Conservation (phyloP, 1,140 invertebrate genomes). For the Pseudomyrmex gracilis region DNA sequence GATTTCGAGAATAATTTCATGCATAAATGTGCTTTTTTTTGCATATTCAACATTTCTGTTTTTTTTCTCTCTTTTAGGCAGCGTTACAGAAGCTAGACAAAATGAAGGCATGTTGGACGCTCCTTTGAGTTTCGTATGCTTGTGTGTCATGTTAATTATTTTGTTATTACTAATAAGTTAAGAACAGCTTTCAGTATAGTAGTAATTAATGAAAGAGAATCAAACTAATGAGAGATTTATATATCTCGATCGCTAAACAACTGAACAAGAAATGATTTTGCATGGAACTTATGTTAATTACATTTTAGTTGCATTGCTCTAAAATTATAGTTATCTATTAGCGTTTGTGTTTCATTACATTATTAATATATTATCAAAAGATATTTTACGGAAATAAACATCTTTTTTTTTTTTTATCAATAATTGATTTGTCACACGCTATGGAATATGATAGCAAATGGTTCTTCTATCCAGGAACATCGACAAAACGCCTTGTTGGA, state of each 20-base stretch:
- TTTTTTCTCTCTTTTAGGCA: slow-evolving; percentile 86
- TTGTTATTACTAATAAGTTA: slow-evolving; percentile 59
- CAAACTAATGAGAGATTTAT: background rate
- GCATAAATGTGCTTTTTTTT: slow-evolving; percentile 58
- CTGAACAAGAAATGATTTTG: background rate
- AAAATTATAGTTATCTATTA: too few relatives aligned
- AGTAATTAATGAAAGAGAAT: slow-evolving; percentile 1
- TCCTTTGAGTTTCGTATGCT: slow-evolving; percentile 77
- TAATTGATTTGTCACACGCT: too few relatives aligned
- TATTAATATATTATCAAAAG: too few relatives aligned
- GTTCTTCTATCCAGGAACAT: slow-evolving; percentile 81
- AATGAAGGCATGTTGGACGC: slow-evolving; percentile 87
- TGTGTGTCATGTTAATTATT: slow-evolving; percentile 39
- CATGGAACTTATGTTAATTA: too few relatives aligned
- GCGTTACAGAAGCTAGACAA: slow-evolving; percentile 87
- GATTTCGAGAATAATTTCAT: too few relatives aligned
- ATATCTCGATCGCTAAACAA: background rate
- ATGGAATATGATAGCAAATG: background rate
- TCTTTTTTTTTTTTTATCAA: too few relatives aligned
- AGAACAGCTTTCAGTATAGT: slow-evolving; percentile 1
- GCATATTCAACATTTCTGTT: slow-evolving; percentile 44
- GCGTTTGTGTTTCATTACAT: too few relatives aligned
- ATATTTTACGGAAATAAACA: too few relatives aligned
- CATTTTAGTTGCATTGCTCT: too few relatives aligned
- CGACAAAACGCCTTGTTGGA: slow-evolving; percentile 85